Evolutionary conservation across 1,140 invertebrate species (phyloP).

Genomic region (Solenopsis fugax): DNA sequence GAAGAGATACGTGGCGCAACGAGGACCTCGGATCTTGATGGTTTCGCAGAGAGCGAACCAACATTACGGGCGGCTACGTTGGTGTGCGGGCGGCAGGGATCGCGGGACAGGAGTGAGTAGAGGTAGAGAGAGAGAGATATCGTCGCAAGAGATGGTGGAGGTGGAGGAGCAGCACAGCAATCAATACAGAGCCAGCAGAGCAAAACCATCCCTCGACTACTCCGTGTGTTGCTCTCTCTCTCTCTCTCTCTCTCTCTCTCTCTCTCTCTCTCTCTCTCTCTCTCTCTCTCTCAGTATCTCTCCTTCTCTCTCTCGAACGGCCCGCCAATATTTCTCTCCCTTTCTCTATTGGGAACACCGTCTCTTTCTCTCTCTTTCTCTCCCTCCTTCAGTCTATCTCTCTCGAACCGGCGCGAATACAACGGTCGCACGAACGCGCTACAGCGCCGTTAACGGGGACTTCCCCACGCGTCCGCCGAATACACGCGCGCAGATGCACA

Average conservation of each 20-base stretch:
- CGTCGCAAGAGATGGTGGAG: conserved; percentile 74
- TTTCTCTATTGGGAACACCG: conserved; percentile 38
- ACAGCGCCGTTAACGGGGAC: conserved; percentile 75
- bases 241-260: conserved; percentile 19
- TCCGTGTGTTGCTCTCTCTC: conserved; percentile 42
- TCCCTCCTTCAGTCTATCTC: conserved; percentile 22
- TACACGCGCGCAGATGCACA: conserved; percentile 11
- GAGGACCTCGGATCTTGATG: conserved; percentile 76
- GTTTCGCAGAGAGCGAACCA: conserved; percentile 70
- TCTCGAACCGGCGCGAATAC: conserved; percentile 76
- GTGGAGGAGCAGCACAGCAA: conserved; percentile 78
- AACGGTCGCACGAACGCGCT: conserved; percentile 77
- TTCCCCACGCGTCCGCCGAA: conserved; percentile 68
- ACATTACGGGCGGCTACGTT: conserved; percentile 66
- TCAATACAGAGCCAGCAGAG: conserved; percentile 84
- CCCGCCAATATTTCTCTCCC: conserved; percentile 30
- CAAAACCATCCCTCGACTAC: conserved; percentile 81
- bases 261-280: conserved; percentile 23
- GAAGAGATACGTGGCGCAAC: conserved; percentile 63
- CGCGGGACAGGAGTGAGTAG: conserved; percentile 64
- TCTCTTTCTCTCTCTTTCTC: conserved; percentile 46
- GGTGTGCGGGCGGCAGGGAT: conserved; percentile 54
- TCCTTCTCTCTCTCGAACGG: conserved; percentile 1
- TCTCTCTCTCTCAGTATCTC: conserved; percentile 21
- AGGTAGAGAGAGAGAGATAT: conserved; percentile 70